Evolutionary conservation across 2,113 vertebrate genomes (phyloP).

Genomic region (Cinclus cinclus): DNA sequence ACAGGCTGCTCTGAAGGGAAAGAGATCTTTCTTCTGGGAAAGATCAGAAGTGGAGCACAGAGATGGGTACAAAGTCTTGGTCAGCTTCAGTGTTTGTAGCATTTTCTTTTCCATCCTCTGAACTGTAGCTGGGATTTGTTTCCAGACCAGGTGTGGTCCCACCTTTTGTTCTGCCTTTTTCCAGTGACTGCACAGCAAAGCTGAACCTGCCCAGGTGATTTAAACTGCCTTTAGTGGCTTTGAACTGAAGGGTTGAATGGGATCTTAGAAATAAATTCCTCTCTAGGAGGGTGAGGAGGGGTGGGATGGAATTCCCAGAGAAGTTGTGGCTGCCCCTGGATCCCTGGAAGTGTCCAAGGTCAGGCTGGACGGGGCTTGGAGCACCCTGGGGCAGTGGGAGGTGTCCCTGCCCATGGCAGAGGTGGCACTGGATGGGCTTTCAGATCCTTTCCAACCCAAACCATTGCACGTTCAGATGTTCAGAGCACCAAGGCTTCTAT

Average conservation of each 20-base stretch:
- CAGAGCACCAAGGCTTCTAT: not conserved
- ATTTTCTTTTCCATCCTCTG: not conserved
- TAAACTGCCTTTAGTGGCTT: not conserved
- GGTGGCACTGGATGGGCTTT: not conserved
- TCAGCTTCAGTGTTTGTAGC: not conserved
- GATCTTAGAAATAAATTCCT: not conserved
- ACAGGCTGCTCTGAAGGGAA: not conserved
- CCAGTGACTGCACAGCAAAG: not conserved
- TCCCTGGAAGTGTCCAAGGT: not conserved
- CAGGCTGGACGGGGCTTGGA: not conserved
- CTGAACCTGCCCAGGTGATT: not conserved
- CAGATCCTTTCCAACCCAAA: not conserved
- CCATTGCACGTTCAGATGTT: rapidly evolving
- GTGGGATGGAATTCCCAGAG: not conserved
- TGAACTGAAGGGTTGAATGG: not conserved
- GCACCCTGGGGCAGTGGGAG: not conserved
- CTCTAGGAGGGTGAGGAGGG: not conserved
- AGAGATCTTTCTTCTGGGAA: too few relatives aligned
- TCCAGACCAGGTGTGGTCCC: not conserved
- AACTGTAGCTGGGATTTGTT: not conserved
- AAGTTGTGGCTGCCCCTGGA: not conserved
- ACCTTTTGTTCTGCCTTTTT: not conserved
- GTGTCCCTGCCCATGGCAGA: not conserved
- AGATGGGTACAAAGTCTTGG: not conserved
- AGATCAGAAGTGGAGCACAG: not conserved